A percentile compares a stretch with the other conserved stretches of the same genome.
Evolutionary conservation across 2,888 invertebrate genomes (phyloP).

Genomic region (Calliphora vomitoria): DNA sequence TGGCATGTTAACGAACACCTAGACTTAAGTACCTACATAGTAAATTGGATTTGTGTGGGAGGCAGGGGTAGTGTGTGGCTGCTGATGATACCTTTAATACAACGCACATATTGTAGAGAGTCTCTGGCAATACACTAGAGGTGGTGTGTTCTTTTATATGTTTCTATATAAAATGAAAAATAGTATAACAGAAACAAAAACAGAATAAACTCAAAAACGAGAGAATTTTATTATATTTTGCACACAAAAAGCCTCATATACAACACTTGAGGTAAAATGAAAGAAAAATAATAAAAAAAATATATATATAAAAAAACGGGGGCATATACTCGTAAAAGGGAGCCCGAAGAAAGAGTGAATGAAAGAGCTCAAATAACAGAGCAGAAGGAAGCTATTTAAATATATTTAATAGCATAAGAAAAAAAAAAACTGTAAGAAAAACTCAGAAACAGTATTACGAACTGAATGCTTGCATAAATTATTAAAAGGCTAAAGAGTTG

Average conservation of each 20-base stretch:
- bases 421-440: not conserved
- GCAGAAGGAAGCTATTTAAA: constrained; percentile 30
- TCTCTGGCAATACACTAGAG: constrained; percentile 2
- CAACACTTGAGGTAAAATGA: constrained; percentile 11
- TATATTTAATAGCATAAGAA: not conserved
- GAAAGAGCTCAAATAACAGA: not conserved
- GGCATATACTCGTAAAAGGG: not conserved
- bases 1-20: constrained; percentile 52
- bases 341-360: not conserved
- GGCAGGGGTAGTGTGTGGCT: not conserved
- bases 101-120: not conserved
- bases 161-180: not conserved
- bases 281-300: not conserved
- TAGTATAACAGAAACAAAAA: no score
- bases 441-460: not conserved
- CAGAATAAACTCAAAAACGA: not conserved
- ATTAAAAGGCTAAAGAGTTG: not conserved
- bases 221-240: not conserved
- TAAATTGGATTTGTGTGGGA: constrained; percentile 41
- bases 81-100: not conserved
- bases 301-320: not conserved
- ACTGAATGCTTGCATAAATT: not conserved
- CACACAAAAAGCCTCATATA: not conserved
- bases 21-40: constrained; percentile 6
- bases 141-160: not conserved